Percentiles rank a stretch among this genome's conserved stretches.
These are phyloP conservation scores for Salvator merianae DNA, from an alignment of 2,113 vertebrate species.

Conservation along the genomic window DNA sequence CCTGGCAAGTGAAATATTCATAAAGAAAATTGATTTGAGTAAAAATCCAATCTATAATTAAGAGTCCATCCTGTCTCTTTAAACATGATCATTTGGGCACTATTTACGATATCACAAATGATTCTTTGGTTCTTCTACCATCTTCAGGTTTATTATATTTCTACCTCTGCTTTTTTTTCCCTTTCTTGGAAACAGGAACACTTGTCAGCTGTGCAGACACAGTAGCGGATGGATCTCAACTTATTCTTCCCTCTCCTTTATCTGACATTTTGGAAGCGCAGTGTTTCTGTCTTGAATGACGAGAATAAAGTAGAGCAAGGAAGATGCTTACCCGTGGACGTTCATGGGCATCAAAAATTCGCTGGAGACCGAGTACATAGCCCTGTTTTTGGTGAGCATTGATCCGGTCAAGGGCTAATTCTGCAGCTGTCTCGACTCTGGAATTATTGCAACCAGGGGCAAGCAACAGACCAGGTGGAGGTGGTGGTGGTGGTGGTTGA, in stretches of 20 bases:
- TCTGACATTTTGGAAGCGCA: background rate
- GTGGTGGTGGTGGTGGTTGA: rapidly evolving
- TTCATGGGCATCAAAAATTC: slow-evolving; percentile 58
- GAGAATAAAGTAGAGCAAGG: background rate
- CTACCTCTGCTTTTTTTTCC: too few relatives aligned
- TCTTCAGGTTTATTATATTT: too few relatives aligned
- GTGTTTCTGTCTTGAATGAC: background rate
- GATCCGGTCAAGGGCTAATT: slow-evolving; percentile 59
- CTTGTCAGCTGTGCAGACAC: too few relatives aligned
- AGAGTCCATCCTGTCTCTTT: background rate
- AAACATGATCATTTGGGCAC: too few relatives aligned
- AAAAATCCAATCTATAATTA: background rate
- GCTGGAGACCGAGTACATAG: slow-evolving; percentile 65
- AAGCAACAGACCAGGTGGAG: rapidly evolving
- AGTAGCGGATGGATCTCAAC: background rate
- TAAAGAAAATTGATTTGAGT: background rate
- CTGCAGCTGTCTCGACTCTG: slow-evolving; percentile 41
- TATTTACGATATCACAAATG: too few relatives aligned
- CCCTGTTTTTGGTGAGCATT: slow-evolving; percentile 62
- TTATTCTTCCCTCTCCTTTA: too few relatives aligned
- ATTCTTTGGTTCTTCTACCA: background rate
- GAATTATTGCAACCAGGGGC: slow-evolving; percentile 41
- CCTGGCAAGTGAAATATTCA: too few relatives aligned
- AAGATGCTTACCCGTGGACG: slow-evolving; percentile 59
- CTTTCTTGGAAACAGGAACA: background rate